Percentiles rank a stretch among this genome's conserved stretches.
These are phyloP conservation scores for Rhingia campestris DNA, from an alignment of 2,888 invertebrate species.

Conservation along the genomic window DNA sequence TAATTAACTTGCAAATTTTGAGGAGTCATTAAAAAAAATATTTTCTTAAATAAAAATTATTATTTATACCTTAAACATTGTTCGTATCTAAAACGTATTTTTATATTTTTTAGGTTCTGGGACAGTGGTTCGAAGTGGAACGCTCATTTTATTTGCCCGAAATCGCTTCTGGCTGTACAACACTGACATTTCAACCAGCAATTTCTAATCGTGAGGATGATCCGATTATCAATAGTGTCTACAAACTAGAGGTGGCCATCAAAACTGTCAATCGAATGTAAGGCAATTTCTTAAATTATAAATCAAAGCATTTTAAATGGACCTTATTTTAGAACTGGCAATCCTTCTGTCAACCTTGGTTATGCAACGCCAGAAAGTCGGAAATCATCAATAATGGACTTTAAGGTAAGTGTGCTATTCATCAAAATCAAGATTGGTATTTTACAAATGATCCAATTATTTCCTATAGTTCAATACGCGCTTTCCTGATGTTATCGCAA, in stretches of 20 bases:
- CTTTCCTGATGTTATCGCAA: slow-evolving; percentile 87
- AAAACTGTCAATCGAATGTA: slow-evolving; percentile 88
- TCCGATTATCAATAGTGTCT: slow-evolving; percentile 83
- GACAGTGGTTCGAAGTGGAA: slow-evolving; percentile 90
- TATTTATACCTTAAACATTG: neutral
- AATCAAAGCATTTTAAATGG: no score
- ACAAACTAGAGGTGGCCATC: slow-evolving; percentile 85
- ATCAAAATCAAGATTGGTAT: neutral
- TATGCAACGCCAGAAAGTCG: slow-evolving; percentile 85
- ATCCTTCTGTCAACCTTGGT: slow-evolving; percentile 85
- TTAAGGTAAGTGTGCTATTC: slow-evolving; percentile 78
- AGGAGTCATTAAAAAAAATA: no score
- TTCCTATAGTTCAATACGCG: slow-evolving; percentile 84
- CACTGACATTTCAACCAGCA: slow-evolving; percentile 84
- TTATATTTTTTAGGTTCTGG: slow-evolving; percentile 83
- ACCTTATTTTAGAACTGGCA: slow-evolving; percentile 84
- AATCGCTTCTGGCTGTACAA: slow-evolving; percentile 87
- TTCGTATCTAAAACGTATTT: neutral
- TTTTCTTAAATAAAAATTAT: neutral
- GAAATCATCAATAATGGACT: slow-evolving; percentile 84
- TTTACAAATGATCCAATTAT: neutral
- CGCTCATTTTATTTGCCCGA: slow-evolving; percentile 90
- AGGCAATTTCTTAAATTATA: slow-evolving; percentile 75
- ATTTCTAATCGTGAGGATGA: slow-evolving; percentile 77
- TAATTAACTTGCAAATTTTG: no score